phyloP scores from a whole-genome alignment of 2,888 invertebrate species.

The Trypoxylon attenuatum region DNA sequence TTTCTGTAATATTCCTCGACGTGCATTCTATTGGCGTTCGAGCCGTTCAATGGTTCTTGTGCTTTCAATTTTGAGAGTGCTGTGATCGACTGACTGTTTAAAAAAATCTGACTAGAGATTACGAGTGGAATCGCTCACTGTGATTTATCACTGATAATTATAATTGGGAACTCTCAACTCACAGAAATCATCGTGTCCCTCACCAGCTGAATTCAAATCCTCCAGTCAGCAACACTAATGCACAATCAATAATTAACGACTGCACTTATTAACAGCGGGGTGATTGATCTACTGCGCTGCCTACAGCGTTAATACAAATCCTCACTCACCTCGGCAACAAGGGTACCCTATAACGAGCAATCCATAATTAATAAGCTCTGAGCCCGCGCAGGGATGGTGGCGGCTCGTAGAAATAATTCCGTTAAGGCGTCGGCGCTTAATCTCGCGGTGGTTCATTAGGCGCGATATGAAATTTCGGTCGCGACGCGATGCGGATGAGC shows the following conservation, averaged over 20 bases:
- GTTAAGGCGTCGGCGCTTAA: slow-evolving; percentile 24
- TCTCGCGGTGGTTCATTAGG: slow-evolving; percentile 33
- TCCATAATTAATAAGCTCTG: slow-evolving; percentile 2
- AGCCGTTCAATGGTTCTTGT: background rate
- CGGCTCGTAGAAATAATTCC: slow-evolving; percentile 12
- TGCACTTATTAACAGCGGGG: no score
- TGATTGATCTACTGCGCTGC: no score
- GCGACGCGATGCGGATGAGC: slow-evolving; percentile 5
- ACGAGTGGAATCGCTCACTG: no score
- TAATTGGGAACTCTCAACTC: no score
- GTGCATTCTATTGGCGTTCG: background rate
- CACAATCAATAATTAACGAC: no score
- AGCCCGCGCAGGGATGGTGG: background rate
- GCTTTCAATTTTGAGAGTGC: background rate
- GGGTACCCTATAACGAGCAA: background rate
- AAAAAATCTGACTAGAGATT: no score
- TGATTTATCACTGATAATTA: no score
- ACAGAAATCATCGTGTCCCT: no score
- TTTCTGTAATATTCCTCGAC: slow-evolving; percentile 1
- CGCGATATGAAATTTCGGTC: slow-evolving; percentile 30
- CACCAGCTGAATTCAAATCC: no score
- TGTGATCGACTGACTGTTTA: no score
- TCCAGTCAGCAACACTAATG: no score
- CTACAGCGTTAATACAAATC: slow-evolving; percentile 10
- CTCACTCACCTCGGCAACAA: background rate